These are phyloP conservation scores for Pan troglodytes DNA, from an alignment of 2,113 vertebrate genomes.

Conservation along the genomic window NHGRI_mPanTro3-v2.1_pri NC_072421.2:29399501-29400000, in stretches of 20 bases:
- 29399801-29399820: not conserved
- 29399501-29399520: not conserved
- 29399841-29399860: not conserved
- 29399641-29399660: slow-evolving; percentile 13
- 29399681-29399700: not conserved
- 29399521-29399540: not conserved
- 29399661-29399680: not conserved
- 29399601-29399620: not conserved
- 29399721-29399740: not conserved
- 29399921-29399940: not conserved
- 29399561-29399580: not conserved
- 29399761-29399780: not conserved
- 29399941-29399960: not conserved
- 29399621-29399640: slow-evolving; percentile 5
- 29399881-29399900: not conserved
- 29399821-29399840: not conserved
- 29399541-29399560: not conserved
- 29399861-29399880: not conserved
- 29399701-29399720: not conserved
- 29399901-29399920: not conserved
- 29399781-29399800: not conserved
- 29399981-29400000: not conserved
- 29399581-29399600: not conserved
- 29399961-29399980: not conserved
- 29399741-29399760: not conserved